Conservation (phyloP, 2,113 vertebrate genomes). For the Trichechus manatus region DNA sequence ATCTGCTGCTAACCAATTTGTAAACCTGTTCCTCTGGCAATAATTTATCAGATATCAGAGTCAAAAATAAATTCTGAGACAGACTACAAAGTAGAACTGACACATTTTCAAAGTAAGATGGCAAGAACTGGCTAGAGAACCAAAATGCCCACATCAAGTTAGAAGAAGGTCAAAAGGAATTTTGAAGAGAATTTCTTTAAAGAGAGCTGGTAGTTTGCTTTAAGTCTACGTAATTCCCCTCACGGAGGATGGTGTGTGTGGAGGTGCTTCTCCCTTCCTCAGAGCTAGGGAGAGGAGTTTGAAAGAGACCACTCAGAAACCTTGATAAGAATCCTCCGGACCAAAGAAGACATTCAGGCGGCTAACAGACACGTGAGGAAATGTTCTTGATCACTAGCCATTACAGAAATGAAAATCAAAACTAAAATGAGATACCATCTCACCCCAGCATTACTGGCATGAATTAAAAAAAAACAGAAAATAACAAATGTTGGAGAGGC, state of each 20-base stretch:
- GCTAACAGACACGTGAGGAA: too few relatives aligned
- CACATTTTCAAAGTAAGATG: background rate
- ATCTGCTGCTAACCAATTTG: background rate
- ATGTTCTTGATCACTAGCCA: too few relatives aligned
- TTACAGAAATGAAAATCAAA: too few relatives aligned
- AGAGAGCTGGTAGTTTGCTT: background rate
- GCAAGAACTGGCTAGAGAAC: background rate
- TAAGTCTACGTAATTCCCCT: background rate
- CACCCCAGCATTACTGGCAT: too few relatives aligned
- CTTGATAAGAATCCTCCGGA: rapidly evolving
- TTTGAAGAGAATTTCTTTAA: background rate
- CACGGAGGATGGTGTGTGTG: rapidly evolving
- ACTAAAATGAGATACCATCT: too few relatives aligned
- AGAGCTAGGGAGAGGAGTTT: background rate
- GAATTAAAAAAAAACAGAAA: too few relatives aligned
- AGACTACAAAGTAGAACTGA: background rate
- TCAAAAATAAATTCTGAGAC: background rate
- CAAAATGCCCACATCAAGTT: background rate
- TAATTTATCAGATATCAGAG: background rate
- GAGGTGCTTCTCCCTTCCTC: background rate
- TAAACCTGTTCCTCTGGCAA: background rate
- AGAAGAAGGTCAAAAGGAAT: background rate
- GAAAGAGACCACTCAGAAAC: background rate
- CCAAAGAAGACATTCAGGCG: too few relatives aligned
- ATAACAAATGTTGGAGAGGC: too few relatives aligned